Evolutionary conservation across 2,888 invertebrate genomes (phyloP).

Genomic region (Cheilosia variabilis): DNA sequence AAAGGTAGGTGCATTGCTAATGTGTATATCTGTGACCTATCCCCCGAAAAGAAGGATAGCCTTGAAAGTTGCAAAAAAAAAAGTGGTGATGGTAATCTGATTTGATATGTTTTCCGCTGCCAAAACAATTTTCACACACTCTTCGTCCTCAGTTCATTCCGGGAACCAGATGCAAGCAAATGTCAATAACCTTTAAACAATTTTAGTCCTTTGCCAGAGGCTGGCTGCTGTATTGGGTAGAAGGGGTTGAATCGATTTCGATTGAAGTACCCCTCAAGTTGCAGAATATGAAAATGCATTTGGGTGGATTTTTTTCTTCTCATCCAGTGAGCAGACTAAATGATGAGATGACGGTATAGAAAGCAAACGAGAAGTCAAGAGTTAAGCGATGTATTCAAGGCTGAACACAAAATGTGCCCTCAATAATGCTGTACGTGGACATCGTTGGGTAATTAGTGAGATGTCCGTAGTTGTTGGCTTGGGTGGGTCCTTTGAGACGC

Average conservation of each 20-base stretch:
- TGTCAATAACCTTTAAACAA: conserved; percentile 55
- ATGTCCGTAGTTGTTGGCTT: conserved; percentile 9
- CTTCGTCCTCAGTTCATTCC: conserved; percentile 8
- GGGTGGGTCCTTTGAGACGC: conserved; percentile 22
- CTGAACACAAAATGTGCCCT: conserved; percentile 47
- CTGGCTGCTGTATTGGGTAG: neutral
- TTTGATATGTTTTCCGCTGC: conserved; percentile 29
- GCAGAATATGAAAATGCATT: conserved; percentile 19
- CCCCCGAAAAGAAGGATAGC: conserved; percentile 53
- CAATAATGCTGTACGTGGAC: conserved; percentile 34
- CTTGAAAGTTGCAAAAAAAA: conserved; percentile 60
- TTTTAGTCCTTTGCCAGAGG: conserved; percentile 17
- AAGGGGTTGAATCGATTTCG: conserved; percentile 51
- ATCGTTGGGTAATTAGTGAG: conserved; percentile 32
- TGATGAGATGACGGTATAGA: neutral
- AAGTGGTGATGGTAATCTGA: conserved; percentile 25
- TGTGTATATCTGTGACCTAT: conserved; percentile 53
- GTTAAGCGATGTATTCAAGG: conserved; percentile 57
- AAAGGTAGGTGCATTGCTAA: conserved; percentile 85
- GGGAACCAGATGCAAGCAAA: conserved; percentile 17
- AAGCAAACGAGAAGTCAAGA: conserved; percentile 16
- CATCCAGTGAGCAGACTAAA: neutral
- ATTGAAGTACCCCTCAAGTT: conserved; percentile 32
- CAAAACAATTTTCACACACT: conserved; percentile 17
- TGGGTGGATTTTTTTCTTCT: neutral